Evolutionary conservation across 2,113 vertebrate species (phyloP).

Genomic region (Sturnus vulgaris): DNA sequence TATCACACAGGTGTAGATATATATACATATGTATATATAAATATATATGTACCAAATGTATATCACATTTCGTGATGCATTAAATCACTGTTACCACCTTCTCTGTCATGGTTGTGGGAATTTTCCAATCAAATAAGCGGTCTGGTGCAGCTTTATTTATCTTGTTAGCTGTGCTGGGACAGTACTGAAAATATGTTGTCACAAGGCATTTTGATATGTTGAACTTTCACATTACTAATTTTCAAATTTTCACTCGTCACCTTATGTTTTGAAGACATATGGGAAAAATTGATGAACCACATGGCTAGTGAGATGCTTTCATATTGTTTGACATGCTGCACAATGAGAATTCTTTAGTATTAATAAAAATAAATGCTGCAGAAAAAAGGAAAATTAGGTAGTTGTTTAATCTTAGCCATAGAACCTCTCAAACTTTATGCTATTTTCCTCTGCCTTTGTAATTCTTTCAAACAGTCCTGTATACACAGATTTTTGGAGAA

Average conservation of each 20-base stretch:
- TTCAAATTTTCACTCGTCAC: not conserved
- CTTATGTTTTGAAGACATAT: not conserved
- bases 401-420: not conserved
- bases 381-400: not conserved
- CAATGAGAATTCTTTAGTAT: not conserved
- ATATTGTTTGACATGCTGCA: not conserved
- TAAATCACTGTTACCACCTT: not conserved
- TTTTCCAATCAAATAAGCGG: not conserved
- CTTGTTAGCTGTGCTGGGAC: not conserved
- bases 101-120: not conserved
- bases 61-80: not conserved
- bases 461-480: not conserved
- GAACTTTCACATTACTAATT: not conserved
- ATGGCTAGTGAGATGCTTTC: not conserved
- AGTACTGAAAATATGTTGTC: not conserved
- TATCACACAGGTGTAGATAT: not conserved
- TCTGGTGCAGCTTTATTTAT: not conserved
- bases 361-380: not conserved
- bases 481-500: not conserved
- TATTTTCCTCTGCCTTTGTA: not conserved
- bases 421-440: not conserved
- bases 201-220: not conserved
- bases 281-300: not conserved
- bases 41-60: no score
- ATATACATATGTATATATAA: no score